A percentile compares a stretch with the other conserved stretches of the same genome.
These are phyloP conservation scores for Oriolus oriolus DNA, from an alignment of 2,113 vertebrate species.

Conservation along the genomic window DNA sequence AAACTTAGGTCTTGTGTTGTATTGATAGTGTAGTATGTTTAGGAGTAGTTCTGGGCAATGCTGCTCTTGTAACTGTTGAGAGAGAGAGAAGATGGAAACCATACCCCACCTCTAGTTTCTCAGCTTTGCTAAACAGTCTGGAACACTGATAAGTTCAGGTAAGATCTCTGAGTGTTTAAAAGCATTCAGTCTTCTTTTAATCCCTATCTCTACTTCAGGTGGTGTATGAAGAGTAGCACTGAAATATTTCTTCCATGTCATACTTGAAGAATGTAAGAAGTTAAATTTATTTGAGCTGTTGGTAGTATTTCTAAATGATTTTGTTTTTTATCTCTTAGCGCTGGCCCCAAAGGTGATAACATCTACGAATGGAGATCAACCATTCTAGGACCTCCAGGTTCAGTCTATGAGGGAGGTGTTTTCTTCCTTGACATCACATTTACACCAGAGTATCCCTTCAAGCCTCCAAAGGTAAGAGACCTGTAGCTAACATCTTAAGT, in stretches of 20 bases:
- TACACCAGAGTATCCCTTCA: conserved; percentile 94
- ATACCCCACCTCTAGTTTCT: not conserved
- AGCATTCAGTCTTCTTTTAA: not conserved
- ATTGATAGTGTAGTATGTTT: not conserved
- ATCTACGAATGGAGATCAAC: conserved; percentile 97
- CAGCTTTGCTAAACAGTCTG: not conserved
- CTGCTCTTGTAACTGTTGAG: not conserved
- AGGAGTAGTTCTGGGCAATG: not conserved
- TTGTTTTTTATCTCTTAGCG: conserved; percentile 63
- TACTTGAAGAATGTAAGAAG: not conserved
- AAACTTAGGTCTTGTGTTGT: not conserved
- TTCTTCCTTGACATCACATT: conserved; percentile 96
- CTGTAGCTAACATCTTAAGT: not conserved
- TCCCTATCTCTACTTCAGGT: not conserved
- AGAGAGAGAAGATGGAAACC: not conserved
- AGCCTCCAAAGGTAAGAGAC: conserved; percentile 92
- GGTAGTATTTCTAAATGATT: not conserved
- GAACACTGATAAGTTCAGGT: not conserved
- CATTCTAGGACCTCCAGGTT: conserved; percentile 92
- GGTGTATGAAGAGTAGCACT: not conserved
- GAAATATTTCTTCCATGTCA: not conserved
- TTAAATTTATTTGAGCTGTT: not conserved
- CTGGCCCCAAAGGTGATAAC: conserved; percentile 95
- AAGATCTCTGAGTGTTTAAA: not conserved
- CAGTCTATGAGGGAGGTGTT: conserved; percentile 92